Evolutionary conservation across 2,888 invertebrate genomes (phyloP).

Genomic region (Cephonodes hylas): DNA sequence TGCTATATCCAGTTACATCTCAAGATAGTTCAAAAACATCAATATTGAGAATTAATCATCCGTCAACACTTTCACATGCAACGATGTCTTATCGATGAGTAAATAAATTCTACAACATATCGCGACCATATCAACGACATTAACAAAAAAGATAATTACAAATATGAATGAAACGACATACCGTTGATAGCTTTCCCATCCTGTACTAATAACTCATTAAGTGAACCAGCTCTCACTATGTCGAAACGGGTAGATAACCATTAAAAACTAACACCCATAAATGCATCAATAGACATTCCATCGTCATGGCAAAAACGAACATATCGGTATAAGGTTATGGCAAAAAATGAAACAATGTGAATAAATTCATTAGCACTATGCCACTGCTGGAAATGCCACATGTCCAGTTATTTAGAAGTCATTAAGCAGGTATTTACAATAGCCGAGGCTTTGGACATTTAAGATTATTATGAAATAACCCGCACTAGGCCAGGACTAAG

Average conservation of each 20-base stretch:
- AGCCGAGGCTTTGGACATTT: slow-evolving; percentile 21
- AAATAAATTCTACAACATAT: no score
- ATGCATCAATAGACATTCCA: slow-evolving; percentile 15
- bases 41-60: no score
- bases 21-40: no score
- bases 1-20: no score
- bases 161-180: not conserved
- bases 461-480: not conserved
- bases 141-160: not conserved
- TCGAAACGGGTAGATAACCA: not conserved
- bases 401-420: slow-evolving; percentile 42
- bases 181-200: not conserved
- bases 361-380: slow-evolving; percentile 21
- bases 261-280: slow-evolving; percentile 3
- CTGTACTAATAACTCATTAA: not conserved
- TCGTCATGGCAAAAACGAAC: not conserved
- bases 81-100: no score
- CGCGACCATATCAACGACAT: no score
- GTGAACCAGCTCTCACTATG: not conserved
- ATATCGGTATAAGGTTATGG: not conserved
- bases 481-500: not conserved
- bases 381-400: slow-evolving; percentile 35
- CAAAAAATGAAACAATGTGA: slow-evolving; percentile 20
- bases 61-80: no score
- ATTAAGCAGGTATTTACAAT: slow-evolving; percentile 48